Percentiles rank a stretch among this genome's conserved stretches.
Conservation (phyloP, 2,797 vertebrate species). For the Anguilla pacifica region DNA sequence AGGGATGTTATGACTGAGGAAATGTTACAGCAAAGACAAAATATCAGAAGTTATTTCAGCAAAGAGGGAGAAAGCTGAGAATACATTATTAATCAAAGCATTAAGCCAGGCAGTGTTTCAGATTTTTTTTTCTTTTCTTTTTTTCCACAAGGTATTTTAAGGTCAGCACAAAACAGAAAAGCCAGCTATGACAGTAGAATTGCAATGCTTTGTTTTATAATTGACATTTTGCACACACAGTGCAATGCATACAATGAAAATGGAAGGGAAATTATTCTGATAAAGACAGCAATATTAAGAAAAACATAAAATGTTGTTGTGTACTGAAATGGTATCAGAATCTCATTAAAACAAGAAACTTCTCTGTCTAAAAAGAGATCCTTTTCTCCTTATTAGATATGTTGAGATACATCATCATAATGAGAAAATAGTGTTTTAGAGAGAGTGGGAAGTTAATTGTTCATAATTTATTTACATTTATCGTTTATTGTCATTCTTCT, state of each 20-base stretch:
- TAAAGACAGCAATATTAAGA: background rate
- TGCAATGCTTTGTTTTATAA: background rate
- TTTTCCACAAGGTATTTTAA: background rate
- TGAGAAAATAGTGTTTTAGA: too few relatives aligned
- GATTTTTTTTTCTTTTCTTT: background rate
- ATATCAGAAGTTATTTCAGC: background rate
- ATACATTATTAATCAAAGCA: background rate
- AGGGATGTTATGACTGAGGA: background rate
- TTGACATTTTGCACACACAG: background rate
- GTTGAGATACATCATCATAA: too few relatives aligned
- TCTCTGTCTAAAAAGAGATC: too few relatives aligned
- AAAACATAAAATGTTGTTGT: background rate
- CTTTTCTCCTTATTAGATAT: too few relatives aligned
- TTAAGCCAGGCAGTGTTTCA: background rate
- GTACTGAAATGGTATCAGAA: background rate
- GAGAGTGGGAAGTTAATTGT: too few relatives aligned
- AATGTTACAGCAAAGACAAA: background rate
- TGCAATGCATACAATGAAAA: background rate
- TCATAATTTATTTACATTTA: too few relatives aligned
- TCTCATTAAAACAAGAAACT: background rate
- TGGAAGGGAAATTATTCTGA: background rate
- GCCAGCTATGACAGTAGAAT: background rate
- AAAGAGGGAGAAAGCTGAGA: background rate
- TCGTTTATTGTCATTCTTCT: too few relatives aligned
- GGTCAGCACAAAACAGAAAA: background rate